Evolutionary conservation across 2,113 vertebrate species (phyloP).

Genomic region (Crotalus tigris): DNA sequence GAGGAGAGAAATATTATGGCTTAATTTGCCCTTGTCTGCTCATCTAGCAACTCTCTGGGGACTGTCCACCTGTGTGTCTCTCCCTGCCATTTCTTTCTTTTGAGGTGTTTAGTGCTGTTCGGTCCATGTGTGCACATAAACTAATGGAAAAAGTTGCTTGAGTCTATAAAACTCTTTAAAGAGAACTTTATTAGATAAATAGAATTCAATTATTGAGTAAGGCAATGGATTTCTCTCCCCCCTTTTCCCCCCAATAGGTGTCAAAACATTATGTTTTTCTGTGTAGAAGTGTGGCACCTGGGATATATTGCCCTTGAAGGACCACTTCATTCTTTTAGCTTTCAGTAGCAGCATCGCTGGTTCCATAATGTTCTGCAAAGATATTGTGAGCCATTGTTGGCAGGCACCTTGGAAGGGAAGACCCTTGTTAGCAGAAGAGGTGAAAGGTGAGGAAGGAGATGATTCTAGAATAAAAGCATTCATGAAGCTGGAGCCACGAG

Average conservation of each 20-base stretch:
- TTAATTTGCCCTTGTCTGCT: neutral
- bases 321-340: neutral
- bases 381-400: neutral
- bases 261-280: neutral
- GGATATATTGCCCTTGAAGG: neutral
- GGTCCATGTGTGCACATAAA: neutral
- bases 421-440: neutral
- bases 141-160: neutral
- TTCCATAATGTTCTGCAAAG: conserved; percentile 14
- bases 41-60: neutral
- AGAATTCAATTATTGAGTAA: neutral
- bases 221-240: neutral
- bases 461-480: neutral
- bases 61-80: neutral
- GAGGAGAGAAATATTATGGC: neutral
- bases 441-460: neutral
- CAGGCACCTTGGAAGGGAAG: neutral
- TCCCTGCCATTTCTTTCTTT: neutral
- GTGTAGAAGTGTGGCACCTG: neutral
- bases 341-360: neutral
- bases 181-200: neutral
- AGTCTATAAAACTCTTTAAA: neutral
- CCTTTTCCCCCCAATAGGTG: neutral
- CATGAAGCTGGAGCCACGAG: too few relatives aligned
- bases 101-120: neutral